Base-by-base conservation (phyloP, 2,888 invertebrate genomes). In the Dryobota labecula region DNA sequence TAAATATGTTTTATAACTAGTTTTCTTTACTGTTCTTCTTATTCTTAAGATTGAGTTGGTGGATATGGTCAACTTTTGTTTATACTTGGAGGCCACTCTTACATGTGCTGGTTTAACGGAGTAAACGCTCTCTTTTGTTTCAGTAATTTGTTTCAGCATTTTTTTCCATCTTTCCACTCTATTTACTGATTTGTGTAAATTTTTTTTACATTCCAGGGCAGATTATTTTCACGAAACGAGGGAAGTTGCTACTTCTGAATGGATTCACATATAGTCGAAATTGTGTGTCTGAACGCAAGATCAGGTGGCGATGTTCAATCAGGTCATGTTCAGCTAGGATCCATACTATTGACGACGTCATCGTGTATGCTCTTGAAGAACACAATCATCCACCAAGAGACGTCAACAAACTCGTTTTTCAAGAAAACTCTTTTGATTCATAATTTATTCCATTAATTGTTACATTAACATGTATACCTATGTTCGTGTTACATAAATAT, bases 261-360 rank as follows among this genome's bases (percentile, higher is more conserved):
- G 86, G 86, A 2, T 89, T 84, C 47, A 80, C 83, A 0, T 91
- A 74, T 51, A 77, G 73, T 18, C 84, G 84, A 49, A 89, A 90
- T 69, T 79, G 30, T 41, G 84, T 80, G 0, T 79, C 86, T 0
- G 60, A 80, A 45, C 20, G 54, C 0, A 91, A 91, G 36, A 85
- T 78, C 11, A 85, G 90, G 51, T 91, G 91, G 90, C 84, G 91
- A 15, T 91, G 91, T 58, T 75, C 86, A 0, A 69, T 69, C 0
- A 72, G 91, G 24, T 60, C 70, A 0, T 91, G 91, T 54, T 87
- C 90, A 0, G 88, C 91, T 4, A 86, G 89, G 41, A 71, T 90
- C 0, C 91, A 91, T 69, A 91, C 91, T 0, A 33, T 87, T 4
- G 82, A 82, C 24, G 69, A 60, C 36, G 30, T 61, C 8, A 69